Evolutionary conservation across 2,797 vertebrate genomes (phyloP).

Genomic region (Phylloscopus collybita): DNA sequence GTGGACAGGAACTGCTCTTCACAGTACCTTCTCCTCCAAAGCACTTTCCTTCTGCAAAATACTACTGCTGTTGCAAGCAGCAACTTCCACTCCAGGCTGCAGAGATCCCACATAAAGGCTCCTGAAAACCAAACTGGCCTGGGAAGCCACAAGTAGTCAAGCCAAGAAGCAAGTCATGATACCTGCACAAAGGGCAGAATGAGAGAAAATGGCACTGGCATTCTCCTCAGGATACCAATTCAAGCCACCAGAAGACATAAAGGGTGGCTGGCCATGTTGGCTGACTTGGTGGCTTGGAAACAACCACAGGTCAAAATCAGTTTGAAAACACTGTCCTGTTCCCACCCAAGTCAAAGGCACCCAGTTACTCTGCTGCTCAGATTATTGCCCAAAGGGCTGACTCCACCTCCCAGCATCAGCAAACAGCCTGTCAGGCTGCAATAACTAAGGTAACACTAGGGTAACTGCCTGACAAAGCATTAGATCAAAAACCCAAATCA

Average conservation of each 20-base stretch:
- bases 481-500: neutral
- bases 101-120: neutral
- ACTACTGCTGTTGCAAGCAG: neutral
- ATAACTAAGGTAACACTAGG: neutral
- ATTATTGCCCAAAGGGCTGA: neutral
- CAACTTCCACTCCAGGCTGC: neutral
- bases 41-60: neutral
- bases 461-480: neutral
- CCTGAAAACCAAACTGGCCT: neutral
- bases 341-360: fast-evolving
- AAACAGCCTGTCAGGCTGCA: neutral
- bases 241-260: fast-evolving
- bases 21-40: neutral
- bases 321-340: neutral
- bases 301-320: fast-evolving
- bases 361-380: neutral
- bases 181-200: neutral
- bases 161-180: neutral
- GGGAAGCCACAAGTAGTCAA: neutral
- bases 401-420: neutral
- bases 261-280: neutral
- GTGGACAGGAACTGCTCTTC: neutral
- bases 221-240: neutral
- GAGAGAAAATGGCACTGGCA: neutral
- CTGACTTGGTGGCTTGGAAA: neutral